phyloP scores from a whole-genome alignment of 2,888 invertebrate species.

The Dysmachus trigonus region DNA sequence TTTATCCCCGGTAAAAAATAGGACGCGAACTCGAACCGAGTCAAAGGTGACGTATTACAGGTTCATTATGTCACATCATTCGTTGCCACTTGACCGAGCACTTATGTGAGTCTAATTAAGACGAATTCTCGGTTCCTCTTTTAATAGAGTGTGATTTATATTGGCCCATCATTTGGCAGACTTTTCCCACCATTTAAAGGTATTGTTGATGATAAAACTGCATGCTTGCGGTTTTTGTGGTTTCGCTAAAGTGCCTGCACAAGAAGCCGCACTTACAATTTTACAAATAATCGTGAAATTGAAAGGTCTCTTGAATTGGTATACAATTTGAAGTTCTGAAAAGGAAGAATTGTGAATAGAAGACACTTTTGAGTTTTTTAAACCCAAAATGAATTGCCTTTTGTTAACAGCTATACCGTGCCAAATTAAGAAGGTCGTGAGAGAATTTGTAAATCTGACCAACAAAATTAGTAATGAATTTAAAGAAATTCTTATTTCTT shows the following conservation, averaged over 20 bases:
- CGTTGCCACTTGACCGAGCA: conserved; percentile 29
- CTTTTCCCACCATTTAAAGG: background rate
- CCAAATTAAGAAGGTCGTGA: background rate
- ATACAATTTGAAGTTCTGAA: background rate
- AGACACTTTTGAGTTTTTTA: background rate
- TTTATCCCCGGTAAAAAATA: background rate
- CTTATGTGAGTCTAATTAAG: background rate
- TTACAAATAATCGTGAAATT: background rate
- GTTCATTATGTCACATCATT: conserved; percentile 24
- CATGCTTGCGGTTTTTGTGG: background rate
- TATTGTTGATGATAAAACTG: background rate
- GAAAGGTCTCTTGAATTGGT: background rate
- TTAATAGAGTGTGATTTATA: background rate
- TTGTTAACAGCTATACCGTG: background rate
- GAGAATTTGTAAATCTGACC: background rate
- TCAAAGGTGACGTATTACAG: conserved; percentile 26
- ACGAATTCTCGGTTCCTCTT: background rate
- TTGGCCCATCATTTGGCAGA: background rate
- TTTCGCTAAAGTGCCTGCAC: background rate
- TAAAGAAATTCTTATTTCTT: no score
- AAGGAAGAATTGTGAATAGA: background rate
- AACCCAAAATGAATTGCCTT: background rate
- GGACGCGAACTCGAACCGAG: background rate
- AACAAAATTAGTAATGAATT: no score
- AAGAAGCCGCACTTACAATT: background rate